Evolutionary conservation across 2,797 vertebrate genomes (phyloP), one percentile per base, ranked within the genome.

Genomic region (Sebastes trivittatus): DNA sequence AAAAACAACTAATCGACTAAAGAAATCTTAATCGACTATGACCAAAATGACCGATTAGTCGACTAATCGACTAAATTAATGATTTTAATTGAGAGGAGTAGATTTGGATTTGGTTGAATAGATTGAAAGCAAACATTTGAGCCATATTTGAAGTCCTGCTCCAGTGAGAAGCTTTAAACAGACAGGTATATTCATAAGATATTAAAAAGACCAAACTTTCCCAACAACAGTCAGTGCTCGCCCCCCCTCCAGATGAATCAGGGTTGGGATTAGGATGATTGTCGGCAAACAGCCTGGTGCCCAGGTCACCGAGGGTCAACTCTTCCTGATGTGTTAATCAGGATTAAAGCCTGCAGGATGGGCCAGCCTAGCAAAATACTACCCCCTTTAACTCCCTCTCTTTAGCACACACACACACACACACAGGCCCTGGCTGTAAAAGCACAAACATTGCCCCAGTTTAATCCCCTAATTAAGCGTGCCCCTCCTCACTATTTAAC

Each of bases 391-490:
- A 66, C 74, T 5, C 55, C 73, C 13, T 29, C 60, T 29, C 58
- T 63, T 63, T 52, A 79, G 3, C 34, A 4, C 32, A 2, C 34
- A 36, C 36, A 38, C 72, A 65, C 83, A 80, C 75, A 90, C 87
- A 87, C 77, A 88, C 81, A 87, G 75, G 49, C 74, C 42, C 58
- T 83, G 92, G 90, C 94, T 94, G 92, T 88, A 94, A 95, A 95
- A 95, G 94, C 92, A 93, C 93, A 95, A 94, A 93, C 93, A 94
- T 88, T 76, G 74, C 80, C 88, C 88, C n/a, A 20, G 30, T 82
- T 73, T 96, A 96, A 96, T 96, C 95, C 94, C 90, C 93, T 95
- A 95, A 96, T 96, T 95, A 96, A 95, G 93, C 88, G 68, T 65
- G 93, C 92, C 92, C 94, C 94, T 94, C 93, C 93, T 90, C 87